Evolutionary conservation across 2,797 vertebrate genomes (phyloP).

Genomic region (Poeciliopsis presidionis): DNA sequence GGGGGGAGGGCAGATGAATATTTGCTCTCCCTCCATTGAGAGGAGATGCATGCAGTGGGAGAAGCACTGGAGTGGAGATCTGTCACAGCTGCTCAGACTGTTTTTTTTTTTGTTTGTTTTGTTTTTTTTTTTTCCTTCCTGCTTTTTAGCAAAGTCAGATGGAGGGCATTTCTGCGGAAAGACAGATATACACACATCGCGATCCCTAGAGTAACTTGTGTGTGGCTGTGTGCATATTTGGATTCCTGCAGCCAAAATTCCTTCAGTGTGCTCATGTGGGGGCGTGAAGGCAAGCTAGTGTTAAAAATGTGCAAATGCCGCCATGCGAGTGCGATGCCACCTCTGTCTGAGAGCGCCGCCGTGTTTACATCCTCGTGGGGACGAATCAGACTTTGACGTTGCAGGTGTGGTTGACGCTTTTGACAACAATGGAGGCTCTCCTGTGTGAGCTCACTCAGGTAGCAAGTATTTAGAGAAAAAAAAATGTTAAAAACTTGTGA

Average conservation of each 20-base stretch:
- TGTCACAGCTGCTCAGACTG: conserved; percentile 54
- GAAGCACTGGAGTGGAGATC: conserved; percentile 26
- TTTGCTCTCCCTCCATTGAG: too few species aligned
- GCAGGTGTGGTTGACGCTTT: neutral
- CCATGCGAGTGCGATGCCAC: conserved; percentile 56
- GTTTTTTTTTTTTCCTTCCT: conserved; percentile 21
- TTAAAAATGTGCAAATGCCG: conserved; percentile 52
- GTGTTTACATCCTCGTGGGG: conserved; percentile 16
- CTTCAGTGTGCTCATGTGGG: conserved; percentile 34
- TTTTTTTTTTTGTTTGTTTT: conserved; percentile 4
- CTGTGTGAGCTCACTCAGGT: neutral
- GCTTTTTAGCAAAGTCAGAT: conserved; percentile 51
- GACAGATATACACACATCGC: conserved; percentile 33
- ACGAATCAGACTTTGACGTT: neutral
- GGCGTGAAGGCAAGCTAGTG: conserved; percentile 42
- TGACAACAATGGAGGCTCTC: neutral
- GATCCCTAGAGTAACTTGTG: conserved; percentile 35
- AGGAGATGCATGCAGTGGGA: conserved; percentile 25
- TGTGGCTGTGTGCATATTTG: conserved; percentile 26
- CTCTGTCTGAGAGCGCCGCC: conserved; percentile 25
- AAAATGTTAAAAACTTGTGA: too few species aligned
- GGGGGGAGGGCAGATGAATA: neutral
- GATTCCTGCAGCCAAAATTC: conserved; percentile 35
- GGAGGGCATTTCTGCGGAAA: conserved; percentile 45
- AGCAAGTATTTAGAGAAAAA: neutral